Conservation (phyloP, 1,140 invertebrate species). For the Trichogramma pretiosum region DNA sequence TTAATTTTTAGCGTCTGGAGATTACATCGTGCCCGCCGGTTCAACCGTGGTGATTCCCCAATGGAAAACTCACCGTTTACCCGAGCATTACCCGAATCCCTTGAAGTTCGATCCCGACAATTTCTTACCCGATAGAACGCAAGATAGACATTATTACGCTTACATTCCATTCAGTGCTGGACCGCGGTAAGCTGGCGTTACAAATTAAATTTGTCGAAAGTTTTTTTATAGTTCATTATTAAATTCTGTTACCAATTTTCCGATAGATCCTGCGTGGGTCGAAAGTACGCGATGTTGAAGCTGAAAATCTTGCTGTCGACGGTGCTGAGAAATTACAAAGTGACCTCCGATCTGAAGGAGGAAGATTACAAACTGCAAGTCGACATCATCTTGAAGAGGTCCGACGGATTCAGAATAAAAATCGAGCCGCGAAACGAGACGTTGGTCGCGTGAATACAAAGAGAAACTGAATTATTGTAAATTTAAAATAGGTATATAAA, state of each 20-base stretch:
- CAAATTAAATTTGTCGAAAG: no score
- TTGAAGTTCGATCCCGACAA: constrained; percentile 83
- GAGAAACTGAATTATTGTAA: neutral
- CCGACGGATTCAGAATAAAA: constrained; percentile 43
- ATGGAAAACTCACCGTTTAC: constrained; percentile 66
- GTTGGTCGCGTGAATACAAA: neutral
- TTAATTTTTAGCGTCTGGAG: constrained; percentile 41
- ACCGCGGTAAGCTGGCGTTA: constrained; percentile 64
- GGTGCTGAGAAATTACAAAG: constrained; percentile 52
- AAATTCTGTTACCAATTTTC: no score
- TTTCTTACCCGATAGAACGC: constrained; percentile 75
- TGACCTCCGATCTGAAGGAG: constrained; percentile 40
- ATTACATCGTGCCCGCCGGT: constrained; percentile 55
- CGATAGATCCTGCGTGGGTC: constrained; percentile 52
- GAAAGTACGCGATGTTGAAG: constrained; percentile 62
- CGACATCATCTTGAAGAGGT: constrained; percentile 45
- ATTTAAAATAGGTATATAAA: no score
- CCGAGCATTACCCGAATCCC: constrained; percentile 74
- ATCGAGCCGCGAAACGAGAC: constrained; percentile 32
- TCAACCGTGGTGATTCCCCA: constrained; percentile 59
- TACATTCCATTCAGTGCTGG: constrained; percentile 87
- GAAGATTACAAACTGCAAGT: constrained; percentile 38
- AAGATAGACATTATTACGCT: constrained; percentile 72
- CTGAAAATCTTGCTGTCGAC: constrained; percentile 55
- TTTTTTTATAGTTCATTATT: no score